Conservation (phyloP, 2,797 vertebrate genomes). For the Rousettus madagascariensis region DNA sequence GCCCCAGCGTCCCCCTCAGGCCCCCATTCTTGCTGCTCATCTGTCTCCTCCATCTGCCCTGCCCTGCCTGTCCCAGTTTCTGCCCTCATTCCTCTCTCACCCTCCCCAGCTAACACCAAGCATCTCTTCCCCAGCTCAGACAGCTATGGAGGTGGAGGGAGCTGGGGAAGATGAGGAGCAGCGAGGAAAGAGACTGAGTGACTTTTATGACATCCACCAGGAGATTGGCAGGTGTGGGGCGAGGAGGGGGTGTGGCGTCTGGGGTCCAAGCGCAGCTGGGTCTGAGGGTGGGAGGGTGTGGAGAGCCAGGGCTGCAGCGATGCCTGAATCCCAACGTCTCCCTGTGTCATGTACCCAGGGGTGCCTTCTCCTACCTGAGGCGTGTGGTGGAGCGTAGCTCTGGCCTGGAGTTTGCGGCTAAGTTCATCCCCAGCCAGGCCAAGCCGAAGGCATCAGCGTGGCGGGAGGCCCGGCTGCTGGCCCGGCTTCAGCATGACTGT, state of each 20-base stretch:
- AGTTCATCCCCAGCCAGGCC: slow-evolving; percentile 94
- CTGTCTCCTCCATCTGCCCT: background rate
- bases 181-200: slow-evolving; percentile 90
- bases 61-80: background rate
- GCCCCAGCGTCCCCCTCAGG: fast-evolving
- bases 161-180: slow-evolving; percentile 87
- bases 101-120: background rate
- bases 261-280: background rate
- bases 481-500: slow-evolving; percentile 93
- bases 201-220: slow-evolving; percentile 95
- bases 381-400: slow-evolving; percentile 92
- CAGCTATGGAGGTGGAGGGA: slow-evolving; percentile 85
- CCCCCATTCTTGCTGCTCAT: too few species aligned
- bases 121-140: slow-evolving; percentile 76
- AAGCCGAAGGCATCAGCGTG: slow-evolving; percentile 91
- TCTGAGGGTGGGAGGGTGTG: background rate
- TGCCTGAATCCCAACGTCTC: background rate
- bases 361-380: slow-evolving; percentile 96
- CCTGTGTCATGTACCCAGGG: slow-evolving; percentile 83
- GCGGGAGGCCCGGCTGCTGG: slow-evolving; percentile 92
- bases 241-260: slow-evolving; percentile 65
- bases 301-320: background rate
- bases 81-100: background rate
- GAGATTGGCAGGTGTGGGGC: slow-evolving; percentile 94
- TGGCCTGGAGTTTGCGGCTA: slow-evolving; percentile 93